A percentile compares a stretch with the other conserved stretches of the same genome.
Conservation (phyloP, 2,113 vertebrate species). For the Xiphophorus maculatus region DNA sequence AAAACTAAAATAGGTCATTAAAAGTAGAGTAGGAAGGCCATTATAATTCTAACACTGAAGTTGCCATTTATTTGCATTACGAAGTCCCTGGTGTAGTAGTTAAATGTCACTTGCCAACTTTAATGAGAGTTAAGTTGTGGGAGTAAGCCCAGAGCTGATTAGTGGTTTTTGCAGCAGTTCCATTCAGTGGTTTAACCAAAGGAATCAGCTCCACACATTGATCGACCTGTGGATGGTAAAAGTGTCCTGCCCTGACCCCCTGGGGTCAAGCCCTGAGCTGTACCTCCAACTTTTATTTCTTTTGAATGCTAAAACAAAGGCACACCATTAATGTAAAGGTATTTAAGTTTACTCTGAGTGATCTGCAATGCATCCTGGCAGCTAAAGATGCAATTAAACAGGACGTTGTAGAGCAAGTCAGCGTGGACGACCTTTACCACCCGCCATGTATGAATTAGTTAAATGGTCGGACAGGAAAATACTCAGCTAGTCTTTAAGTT, state of each 20-base stretch:
- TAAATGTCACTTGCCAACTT: constrained; percentile 79
- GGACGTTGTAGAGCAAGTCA: background rate
- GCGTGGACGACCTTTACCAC: constrained; percentile 1
- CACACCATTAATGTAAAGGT: constrained; percentile 7
- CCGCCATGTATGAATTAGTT: background rate
- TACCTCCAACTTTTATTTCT: constrained; percentile 42
- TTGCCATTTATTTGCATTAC: constrained; percentile 78
- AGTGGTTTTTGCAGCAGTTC: constrained; percentile 61
- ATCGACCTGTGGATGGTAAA: constrained; percentile 41
- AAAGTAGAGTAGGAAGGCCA: constrained; percentile 74
- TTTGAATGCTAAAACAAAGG: constrained; percentile 36
- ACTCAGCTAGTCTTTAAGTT: background rate
- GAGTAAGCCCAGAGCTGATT: constrained; percentile 67
- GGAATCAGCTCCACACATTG: constrained; percentile 54
- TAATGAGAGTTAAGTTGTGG: constrained; percentile 74
- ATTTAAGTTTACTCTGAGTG: constrained; percentile 20
- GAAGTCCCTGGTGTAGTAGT: constrained; percentile 68
- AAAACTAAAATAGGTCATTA: constrained; percentile 80
- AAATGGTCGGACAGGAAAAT: background rate
- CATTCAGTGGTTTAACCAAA: constrained; percentile 46
- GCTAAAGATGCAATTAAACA: constrained; percentile 26
- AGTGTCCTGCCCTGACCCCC: constrained; percentile 21
- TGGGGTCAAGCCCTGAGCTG: constrained; percentile 15
- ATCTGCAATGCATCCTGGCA: constrained; percentile 25
- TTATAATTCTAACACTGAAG: constrained; percentile 75